These are phyloP conservation scores for Oryzias woworae DNA, from an alignment of 2,113 vertebrate species.

Conservation along the genomic window DNA sequence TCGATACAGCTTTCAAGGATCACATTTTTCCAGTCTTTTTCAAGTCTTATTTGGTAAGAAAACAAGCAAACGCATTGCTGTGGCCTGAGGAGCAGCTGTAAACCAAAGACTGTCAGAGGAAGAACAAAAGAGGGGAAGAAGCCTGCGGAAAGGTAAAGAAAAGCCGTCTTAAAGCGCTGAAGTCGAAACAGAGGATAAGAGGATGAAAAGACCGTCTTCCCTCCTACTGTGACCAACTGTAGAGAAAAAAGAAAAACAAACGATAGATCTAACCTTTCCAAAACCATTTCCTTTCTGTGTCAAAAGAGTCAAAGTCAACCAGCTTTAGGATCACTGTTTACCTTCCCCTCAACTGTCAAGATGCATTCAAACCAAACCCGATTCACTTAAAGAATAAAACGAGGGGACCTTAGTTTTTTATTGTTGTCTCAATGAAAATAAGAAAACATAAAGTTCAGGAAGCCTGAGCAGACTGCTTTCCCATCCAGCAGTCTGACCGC, in stretches of 20 bases:
- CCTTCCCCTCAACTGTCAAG: conserved; percentile 6
- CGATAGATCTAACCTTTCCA: conserved; percentile 4
- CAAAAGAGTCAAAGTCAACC: conserved; percentile 6
- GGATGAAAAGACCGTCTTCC: conserved; percentile 29
- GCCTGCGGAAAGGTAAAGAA: conserved; percentile 55
- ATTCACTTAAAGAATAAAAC: too few species aligned
- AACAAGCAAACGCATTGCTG: conserved; percentile 57
- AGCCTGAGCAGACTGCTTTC: too few species aligned
- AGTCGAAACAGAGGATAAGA: conserved; percentile 36
- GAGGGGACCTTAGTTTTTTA: too few species aligned
- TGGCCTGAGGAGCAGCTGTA: conserved; percentile 42
- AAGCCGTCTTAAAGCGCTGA: conserved; percentile 39
- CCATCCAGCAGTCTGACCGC: too few species aligned
- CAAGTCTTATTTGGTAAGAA: conserved; percentile 50
- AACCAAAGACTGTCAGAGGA: conserved; percentile 39
- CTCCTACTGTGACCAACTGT: conserved; percentile 33
- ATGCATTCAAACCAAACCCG: too few species aligned
- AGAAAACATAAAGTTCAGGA: too few species aligned
- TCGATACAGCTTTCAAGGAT: conserved; percentile 33
- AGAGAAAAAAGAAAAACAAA: neutral
- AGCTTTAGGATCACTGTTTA: conserved; percentile 16
- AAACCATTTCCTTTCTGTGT: conserved; percentile 3
- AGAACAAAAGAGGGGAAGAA: conserved; percentile 56
- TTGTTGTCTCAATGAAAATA: too few species aligned
- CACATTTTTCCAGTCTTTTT: conserved; percentile 63